Conservation (phyloP, 2,113 vertebrate genomes). For the Tauraco erythrolophus region DNA sequence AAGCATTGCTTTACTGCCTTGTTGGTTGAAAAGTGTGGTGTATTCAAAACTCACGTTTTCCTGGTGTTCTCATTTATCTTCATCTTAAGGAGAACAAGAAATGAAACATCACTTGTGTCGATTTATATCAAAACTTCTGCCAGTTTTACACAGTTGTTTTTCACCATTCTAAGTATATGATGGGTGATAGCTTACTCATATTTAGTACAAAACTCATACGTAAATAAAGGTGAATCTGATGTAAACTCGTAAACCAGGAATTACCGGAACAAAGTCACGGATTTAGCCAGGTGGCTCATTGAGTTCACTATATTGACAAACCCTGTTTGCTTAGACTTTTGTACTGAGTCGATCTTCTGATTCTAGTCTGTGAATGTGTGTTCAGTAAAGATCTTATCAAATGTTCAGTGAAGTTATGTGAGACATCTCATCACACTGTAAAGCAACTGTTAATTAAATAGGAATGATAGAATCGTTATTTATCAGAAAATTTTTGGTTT, state of each 20-base stretch:
- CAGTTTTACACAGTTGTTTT: not conserved
- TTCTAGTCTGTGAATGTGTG: not conserved
- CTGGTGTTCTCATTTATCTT: not conserved
- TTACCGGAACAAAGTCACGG: slow-evolving; percentile 9
- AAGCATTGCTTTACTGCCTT: not conserved
- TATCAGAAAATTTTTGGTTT: not conserved
- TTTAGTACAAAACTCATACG: not conserved
- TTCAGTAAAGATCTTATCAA: not conserved
- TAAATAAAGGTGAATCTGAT: slow-evolving; percentile 25
- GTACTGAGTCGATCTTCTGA: not conserved
- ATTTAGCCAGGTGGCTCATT: slow-evolving; percentile 30
- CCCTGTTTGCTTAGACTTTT: slow-evolving; percentile 1
- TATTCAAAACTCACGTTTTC: not conserved
- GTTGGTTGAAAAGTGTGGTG: not conserved
- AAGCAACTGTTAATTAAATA: not conserved
- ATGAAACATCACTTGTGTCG: not conserved
- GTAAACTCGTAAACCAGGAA: slow-evolving; percentile 3
- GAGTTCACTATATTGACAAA: not conserved
- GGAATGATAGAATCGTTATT: not conserved
- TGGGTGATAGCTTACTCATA: not conserved
- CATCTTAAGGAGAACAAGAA: not conserved
- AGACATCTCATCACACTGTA: not conserved
- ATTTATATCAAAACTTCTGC: not conserved
- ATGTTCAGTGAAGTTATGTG: not conserved
- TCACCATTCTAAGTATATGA: not conserved